Evolutionary conservation across 2,888 invertebrate species (phyloP), one percentile per base, ranked within the genome.

Genomic region (Cephus pulcher): DNA sequence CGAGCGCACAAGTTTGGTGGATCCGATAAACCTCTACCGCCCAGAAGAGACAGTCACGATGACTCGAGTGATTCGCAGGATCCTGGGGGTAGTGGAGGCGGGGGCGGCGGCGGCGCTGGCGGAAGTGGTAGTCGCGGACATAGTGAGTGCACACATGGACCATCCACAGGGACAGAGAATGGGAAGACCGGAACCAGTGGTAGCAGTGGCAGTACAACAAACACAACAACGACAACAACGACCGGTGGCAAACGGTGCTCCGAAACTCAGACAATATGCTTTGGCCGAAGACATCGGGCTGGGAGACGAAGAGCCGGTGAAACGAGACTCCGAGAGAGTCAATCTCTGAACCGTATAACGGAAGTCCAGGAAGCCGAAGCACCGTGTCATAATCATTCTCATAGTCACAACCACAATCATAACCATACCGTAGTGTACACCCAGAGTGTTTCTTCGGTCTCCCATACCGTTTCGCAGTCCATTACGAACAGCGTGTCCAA

Each of bases 21-120:
- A 69, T 93, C 94, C 34, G 93, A 95, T 71, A 95, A 95, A 84
- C 93, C 95, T 69, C 92, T 95, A 79, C 93, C 93, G 81, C 93
- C 92, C 80, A 93, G 96, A 33, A 93, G 96, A 12, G 97, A 97
- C 89, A 96, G 96, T 73, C 95, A 96, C 92, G 97, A 97, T 88
- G 97, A 97, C 91, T 96, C 96, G 34, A 96, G 96, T 89, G 97
- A 97, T 90, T 96, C 96, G 37, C 96, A 96, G 90, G 96, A 96
- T 92, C 94, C 95, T 3, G 93, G 94, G 34, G 92, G 93, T 4
- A 90, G 90, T 75, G 92, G 91, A 0, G 91, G 92, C 9, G 35
- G 35, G 0, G 35, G 35, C 3, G 92, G 92, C n/a, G 92, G 91
- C 1, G 87, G 75, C 86, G 89, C 83, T 87, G 86, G 37, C 32